A percentile compares a stretch with the other conserved stretches of the same genome.
Evolutionary conservation across 2,797 vertebrate species (phyloP).

Genomic region (Pantherophis vulpinus): DNA sequence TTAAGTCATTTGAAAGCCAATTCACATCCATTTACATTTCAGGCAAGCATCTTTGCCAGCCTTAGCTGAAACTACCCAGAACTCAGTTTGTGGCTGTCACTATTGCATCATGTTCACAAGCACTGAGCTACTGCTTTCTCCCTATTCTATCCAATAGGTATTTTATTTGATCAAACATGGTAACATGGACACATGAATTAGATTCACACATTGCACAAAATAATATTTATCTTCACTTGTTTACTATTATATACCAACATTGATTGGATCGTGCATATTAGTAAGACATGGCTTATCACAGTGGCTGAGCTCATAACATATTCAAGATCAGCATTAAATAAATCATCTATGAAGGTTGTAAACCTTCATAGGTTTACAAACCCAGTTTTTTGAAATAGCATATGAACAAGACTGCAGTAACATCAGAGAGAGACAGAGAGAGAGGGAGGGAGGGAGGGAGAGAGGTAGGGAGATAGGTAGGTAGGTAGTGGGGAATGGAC

Average conservation of each 20-base stretch:
- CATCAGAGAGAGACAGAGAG: rapidly evolving
- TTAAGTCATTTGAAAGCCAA: not conserved
- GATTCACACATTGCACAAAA: not conserved
- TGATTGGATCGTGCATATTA: not conserved
- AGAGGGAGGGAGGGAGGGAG: too few species aligned
- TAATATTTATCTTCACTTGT: not conserved
- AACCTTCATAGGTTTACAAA: not conserved
- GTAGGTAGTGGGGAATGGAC: too few species aligned
- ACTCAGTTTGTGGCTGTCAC: not conserved
- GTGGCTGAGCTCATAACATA: not conserved
- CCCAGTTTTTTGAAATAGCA: not conserved
- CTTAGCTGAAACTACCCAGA: not conserved
- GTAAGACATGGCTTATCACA: not conserved
- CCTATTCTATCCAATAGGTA: not conserved
- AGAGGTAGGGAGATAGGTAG: too few species aligned
- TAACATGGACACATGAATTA: not conserved
- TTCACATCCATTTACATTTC: not conserved
- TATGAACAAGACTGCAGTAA: not conserved
- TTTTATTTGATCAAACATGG: not conserved
- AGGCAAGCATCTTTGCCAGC: not conserved
- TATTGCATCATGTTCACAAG: not conserved
- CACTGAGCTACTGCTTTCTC: not conserved
- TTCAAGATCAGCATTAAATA: not conserved
- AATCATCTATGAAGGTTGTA: not conserved
- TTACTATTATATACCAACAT: not conserved